Base-by-base conservation (phyloP, 2,888 invertebrate genomes). In the Allacma fusca region DNA sequence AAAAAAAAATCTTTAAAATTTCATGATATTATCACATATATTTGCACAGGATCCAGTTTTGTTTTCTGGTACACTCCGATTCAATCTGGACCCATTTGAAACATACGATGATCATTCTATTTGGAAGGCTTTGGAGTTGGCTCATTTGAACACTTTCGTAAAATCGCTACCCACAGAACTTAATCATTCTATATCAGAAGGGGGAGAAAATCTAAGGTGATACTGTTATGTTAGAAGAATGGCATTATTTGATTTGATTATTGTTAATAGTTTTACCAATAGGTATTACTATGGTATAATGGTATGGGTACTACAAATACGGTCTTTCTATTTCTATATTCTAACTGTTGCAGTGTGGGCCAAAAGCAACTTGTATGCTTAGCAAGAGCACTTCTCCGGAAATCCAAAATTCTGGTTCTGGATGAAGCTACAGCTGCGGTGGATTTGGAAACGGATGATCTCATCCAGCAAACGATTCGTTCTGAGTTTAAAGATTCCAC, bases 381-480 rank as follows among this genome's bases (percentile, higher is more conserved):
- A 23, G 81, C 83, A 0, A 34, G 83, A 44, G 83, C 83, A 0
- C 59, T 83, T 24, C 79, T 83, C 0, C 75, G 81, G 2, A 82
- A 82, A 67, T 80, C 81, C 0, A 81, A 78, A 28, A 81, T 83
- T 50, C 50, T 83, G 1, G 73, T 79, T 19, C 29, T 79, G 34
- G 79, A 79, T 24, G 74, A 79, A 59, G 95, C 95, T 67, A 96
- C 95, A 57, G 95, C 95, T 69, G 94, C 95, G 81, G 94, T 96
- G 26, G 96, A 96, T 88, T 89, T 95, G 82, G 95, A 95, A 89
- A 96, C 95, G 0, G 95, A 96, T 87, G 94, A 94, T 85, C 90
- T 95, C 79, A 95, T 96, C 86, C 93, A 92, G 89, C 90, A 91
- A 81, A 86, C 86, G 0, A 97, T 97, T 86, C 91, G 93, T 26